Evolutionary conservation across 1,140 invertebrate genomes (phyloP).

Genomic region (Cotesia typhae): DNA sequence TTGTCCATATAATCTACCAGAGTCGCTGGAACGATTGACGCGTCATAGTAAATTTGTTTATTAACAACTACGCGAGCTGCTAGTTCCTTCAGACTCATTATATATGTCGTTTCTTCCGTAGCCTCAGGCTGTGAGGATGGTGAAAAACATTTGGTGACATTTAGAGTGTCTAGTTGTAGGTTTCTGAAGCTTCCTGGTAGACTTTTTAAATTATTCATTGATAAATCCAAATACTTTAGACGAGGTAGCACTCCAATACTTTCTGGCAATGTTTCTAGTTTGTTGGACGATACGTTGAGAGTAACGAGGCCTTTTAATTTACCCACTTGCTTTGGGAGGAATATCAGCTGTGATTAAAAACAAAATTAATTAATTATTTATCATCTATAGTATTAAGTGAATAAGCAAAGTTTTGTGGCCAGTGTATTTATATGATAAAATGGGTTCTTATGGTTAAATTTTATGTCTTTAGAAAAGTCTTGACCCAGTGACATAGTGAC

Average conservation of each 20-base stretch:
- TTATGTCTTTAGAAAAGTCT: neutral
- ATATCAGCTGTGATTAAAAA: conserved; percentile 46
- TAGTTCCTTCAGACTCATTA: conserved; percentile 34
- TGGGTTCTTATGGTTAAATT: conserved; percentile 13
- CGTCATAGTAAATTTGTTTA: conserved; percentile 64
- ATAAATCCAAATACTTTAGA: conserved; percentile 64
- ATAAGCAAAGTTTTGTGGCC: too few species aligned
- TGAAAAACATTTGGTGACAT: conserved; percentile 68
- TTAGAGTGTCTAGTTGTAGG: conserved; percentile 65
- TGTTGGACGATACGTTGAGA: conserved; percentile 68
- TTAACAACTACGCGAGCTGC: conserved; percentile 30
- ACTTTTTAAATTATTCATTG: conserved; percentile 66
- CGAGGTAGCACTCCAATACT: conserved; percentile 58
- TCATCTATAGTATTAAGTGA: neutral
- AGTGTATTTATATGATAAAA: too few species aligned
- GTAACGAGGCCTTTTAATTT: conserved; percentile 69
- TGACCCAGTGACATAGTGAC: too few species aligned
- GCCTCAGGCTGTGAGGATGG: neutral
- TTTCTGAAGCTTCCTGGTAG: conserved; percentile 67
- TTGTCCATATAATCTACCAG: conserved; percentile 70
- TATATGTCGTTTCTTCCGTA: conserved; percentile 6
- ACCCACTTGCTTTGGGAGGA: conserved; percentile 70
- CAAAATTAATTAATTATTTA: conserved; percentile 18
- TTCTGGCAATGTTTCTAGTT: conserved; percentile 57
- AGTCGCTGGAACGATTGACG: conserved; percentile 69